Base-by-base conservation (phyloP, 2,113 vertebrate genomes). In the Chloebia gouldiae region DNA sequence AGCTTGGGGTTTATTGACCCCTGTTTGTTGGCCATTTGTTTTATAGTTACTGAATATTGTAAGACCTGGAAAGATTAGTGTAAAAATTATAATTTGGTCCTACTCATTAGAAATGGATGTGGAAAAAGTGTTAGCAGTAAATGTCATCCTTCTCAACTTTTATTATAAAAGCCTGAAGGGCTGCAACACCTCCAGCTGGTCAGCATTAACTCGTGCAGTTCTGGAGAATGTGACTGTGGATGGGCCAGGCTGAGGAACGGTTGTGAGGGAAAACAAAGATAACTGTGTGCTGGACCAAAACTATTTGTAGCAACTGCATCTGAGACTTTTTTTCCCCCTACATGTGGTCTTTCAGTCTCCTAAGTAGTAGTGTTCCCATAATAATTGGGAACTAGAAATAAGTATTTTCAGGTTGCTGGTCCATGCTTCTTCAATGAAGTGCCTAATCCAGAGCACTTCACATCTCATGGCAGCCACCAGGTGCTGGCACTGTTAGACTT, bases 401-500 rank as follows among this genome's bases (percentile, higher is more conserved):
- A 65, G 4, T 20, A 19, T 57, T 70, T 78, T 73, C 51, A 47
- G 15, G 30, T n/a, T 75, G 31, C 30, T 79, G 40, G 15, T 47
- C 33, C 0, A 0, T 35, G 37, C 11, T 65, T 11, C 51, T 59
- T 75, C 39, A 70, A 33, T 0, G 0, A 53, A 35, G 44, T 20
- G 24, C 31, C 15, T 0, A 0, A 51, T 37, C 15, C 70, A 64
- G 70, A 78, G 75, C 21, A 37, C 39, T 2, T 5, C 30, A 17
- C 13, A 14, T 24, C 53, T 50, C 50, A 27, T 1, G 40, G 57
- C 28, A 72, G 40, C 13, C 45, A 31, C 17, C 24, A 35, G 8
- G 15, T 57, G 73, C 75, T 21, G 59, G 8, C 15, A n/a, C 28
- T 44, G 12, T 6, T 45, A 37, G 24, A 63, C 15, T 25, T 13